Evolutionary conservation across 2,797 vertebrate genomes (phyloP).

Genomic region (Tokudaia tokunoshimensis): DNA sequence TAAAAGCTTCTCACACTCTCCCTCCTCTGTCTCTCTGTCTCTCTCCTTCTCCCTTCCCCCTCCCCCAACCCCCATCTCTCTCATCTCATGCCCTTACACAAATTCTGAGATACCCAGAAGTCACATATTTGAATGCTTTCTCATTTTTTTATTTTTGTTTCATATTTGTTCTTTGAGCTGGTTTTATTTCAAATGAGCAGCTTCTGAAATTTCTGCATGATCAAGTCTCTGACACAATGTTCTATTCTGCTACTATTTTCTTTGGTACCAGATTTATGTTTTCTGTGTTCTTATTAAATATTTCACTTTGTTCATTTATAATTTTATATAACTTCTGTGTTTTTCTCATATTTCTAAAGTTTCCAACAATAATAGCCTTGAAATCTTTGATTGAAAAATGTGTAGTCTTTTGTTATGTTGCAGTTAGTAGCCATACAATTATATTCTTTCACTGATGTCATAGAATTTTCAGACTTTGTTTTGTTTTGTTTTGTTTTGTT

Average conservation of each 20-base stretch:
- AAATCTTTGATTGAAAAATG: not conserved
- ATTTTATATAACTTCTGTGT: not conserved
- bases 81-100: too few relatives aligned
- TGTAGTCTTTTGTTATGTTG: not conserved
- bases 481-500: not conserved
- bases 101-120: not conserved
- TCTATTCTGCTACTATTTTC: not conserved
- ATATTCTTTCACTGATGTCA: accelerated
- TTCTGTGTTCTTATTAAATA: not conserved
- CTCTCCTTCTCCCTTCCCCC: not conserved
- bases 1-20: not conserved
- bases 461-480: too few relatives aligned
- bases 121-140: not conserved
- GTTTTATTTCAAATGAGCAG: not conserved
- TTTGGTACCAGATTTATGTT: not conserved
- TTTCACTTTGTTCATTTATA: not conserved
- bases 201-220: not conserved
- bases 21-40: not conserved
- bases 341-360: not conserved
- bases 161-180: too few relatives aligned
- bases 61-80: accelerated
- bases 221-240: not conserved
- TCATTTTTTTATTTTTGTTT: not conserved
- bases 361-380: not conserved
- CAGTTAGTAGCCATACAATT: not conserved